Base-by-base conservation (phyloP, 2,797 vertebrate genomes). In the Discoglossus pictus region DNA sequence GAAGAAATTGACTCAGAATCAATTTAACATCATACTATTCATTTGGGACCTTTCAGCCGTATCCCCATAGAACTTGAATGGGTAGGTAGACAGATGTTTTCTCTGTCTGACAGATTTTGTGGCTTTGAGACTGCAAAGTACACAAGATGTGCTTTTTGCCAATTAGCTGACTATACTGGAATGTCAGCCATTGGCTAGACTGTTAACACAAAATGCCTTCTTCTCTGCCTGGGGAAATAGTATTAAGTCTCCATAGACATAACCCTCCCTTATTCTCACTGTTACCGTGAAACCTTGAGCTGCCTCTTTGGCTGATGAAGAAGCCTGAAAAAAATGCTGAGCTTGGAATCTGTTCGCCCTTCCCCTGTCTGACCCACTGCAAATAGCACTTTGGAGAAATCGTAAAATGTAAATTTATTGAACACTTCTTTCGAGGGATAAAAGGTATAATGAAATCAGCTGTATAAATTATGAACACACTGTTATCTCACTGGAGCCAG, bases 341-440 rank as follows among this genome's bases (percentile, higher is more conserved):
- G 60, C 20, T 61, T 63, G 52, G 59, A 58, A 55, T 63, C 23
- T 34, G 51, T 63, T 50, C 38, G 51, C 35, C 60, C 60, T 70
- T 70, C 18, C 52, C n/a, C 35, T 56, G 35, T 48, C 34, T 47
- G 60, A 70, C 59, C 60, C 40, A 35, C 60, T 70, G 60, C 67
- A 63, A 62, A 69, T 27, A 58, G 63, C 43, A 66, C 63, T 58
- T 66, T 58, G 36, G 43, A 70, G 61, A 70, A 70, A 70, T 62
- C 42, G 24, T 70, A 70, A 70, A 70, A 56, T 56, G 67, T 63
- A 50, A 63, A 70, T 70, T 70, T 70, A 70, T 70, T 62, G 60
- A 63, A 62, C 42, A 34, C 23, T 42, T 56, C 60, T 56, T 70
- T 70, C 67, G 20, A 70, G 67, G 59, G 43, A 63, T 63, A 50